phyloP scores from a whole-genome alignment of 2,113 vertebrate species.

The Brachyhypopomus occidentalis region DNA sequence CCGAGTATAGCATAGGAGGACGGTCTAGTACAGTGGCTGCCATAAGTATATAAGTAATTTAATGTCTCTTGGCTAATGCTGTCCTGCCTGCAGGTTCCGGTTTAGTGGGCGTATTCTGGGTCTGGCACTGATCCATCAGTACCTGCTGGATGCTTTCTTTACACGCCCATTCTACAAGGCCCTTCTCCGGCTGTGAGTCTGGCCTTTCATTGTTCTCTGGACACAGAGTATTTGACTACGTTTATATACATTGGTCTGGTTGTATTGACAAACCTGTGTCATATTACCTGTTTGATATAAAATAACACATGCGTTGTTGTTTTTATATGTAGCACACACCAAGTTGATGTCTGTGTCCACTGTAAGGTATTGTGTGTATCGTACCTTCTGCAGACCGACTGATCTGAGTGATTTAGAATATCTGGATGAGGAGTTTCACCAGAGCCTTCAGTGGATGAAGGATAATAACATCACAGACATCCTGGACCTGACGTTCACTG shows the following conservation, averaged over 20 bases:
- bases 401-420: constrained; percentile 97
- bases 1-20: too few relatives aligned
- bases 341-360: background rate
- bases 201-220: background rate
- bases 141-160: constrained; percentile 97
- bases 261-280: too few relatives aligned
- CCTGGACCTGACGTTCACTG: constrained; percentile 95
- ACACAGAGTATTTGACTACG: background rate
- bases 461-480: constrained; percentile 98
- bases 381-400: constrained; percentile 76
- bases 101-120: constrained; percentile 97
- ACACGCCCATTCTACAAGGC: constrained; percentile 98
- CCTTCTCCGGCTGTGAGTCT: constrained; percentile 90
- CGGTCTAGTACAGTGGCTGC: too few relatives aligned
- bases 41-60: background rate
- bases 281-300: too few relatives aligned
- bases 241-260: too few relatives aligned
- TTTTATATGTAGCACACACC: background rate
- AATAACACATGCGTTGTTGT: too few relatives aligned
- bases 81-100: constrained; percentile 83
- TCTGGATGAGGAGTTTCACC: constrained; percentile 97
- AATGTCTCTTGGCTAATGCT: constrained; percentile 1
- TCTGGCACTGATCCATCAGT: constrained; percentile 96
- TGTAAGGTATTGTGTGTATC: background rate
- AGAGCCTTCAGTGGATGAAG: constrained; percentile 99